Evolutionary conservation across 30 jellyfish, hydroid and myxozoan genomes (phyloP).

Genomic region (Hydractinia echinata): DNA sequence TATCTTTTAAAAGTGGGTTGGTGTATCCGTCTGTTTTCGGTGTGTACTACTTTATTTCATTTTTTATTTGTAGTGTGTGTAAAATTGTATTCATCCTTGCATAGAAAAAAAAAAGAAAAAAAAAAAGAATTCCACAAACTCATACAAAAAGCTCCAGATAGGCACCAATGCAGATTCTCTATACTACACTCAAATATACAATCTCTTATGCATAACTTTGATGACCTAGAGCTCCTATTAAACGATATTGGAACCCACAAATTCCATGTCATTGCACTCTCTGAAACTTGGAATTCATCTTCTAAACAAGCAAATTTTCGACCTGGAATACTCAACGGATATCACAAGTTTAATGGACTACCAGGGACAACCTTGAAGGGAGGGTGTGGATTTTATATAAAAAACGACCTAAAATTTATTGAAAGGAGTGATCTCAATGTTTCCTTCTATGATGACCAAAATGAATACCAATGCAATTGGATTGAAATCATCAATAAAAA

Average conservation of each 20-base stretch:
- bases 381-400: conserved; percentile 28
- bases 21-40: too few relatives aligned
- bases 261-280: conserved; percentile 7
- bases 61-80: too few relatives aligned
- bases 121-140: neutral
- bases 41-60: too few relatives aligned
- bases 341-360: neutral
- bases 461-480: neutral
- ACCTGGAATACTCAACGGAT: conserved; percentile 23
- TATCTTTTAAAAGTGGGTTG: too few relatives aligned
- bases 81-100: too few relatives aligned
- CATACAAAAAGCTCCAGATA: neutral
- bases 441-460: conserved; percentile 7
- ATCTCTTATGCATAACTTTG: neutral
- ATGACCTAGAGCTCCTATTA: neutral
- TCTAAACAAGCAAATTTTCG: conserved; percentile 2
- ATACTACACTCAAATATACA: conserved; percentile 1
- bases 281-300: conserved; percentile 7
- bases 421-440: conserved; percentile 15
- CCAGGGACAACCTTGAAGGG: conserved; percentile 19
- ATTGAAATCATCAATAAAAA: neutral
- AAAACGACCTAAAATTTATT: neutral
- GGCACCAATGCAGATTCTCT: neutral
- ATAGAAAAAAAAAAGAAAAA: too few relatives aligned
- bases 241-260: neutral